Percentiles rank a stretch among this genome's conserved stretches.
Evolutionary conservation across 2,113 vertebrate genomes (phyloP).

Genomic region (Dromiciops gliroides): DNA sequence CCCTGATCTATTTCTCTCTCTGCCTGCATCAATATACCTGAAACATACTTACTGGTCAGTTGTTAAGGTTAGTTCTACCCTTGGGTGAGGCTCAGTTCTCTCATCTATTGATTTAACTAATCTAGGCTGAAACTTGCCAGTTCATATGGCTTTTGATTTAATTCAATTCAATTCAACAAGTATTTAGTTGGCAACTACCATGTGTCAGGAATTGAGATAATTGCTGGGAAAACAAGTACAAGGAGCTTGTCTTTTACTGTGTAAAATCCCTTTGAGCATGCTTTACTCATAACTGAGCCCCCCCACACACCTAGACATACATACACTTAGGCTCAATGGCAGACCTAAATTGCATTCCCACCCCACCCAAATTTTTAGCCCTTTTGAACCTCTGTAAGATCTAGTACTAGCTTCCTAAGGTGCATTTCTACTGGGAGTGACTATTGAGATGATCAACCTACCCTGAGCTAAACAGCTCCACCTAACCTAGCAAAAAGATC

Average conservation of each 20-base stretch:
- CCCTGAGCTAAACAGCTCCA: neutral
- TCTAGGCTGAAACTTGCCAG: neutral
- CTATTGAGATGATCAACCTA: neutral
- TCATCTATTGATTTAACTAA: neutral
- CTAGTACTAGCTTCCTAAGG: neutral
- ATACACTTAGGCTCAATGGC: neutral
- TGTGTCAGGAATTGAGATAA: neutral
- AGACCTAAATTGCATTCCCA: neutral
- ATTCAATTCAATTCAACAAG: neutral
- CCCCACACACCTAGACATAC: neutral
- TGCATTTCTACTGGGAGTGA: neutral
- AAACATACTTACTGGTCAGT: neutral
- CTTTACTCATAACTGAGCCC: neutral
- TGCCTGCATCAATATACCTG: neutral
- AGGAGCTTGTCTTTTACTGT: neutral
- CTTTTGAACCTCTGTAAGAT: neutral
- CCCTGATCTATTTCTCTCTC: neutral
- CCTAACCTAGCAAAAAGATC: too few species aligned
- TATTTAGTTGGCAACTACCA: neutral
- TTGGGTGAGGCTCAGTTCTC: neutral
- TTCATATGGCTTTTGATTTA: neutral
- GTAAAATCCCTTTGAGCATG: neutral
- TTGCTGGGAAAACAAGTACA: neutral
- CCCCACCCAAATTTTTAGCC: neutral
- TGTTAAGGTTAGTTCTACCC: neutral